A percentile compares a stretch with the other conserved stretches of the same genome.
Conservation (phyloP, 2,888 invertebrate species). For the Drosophila stalkeri region DNA sequence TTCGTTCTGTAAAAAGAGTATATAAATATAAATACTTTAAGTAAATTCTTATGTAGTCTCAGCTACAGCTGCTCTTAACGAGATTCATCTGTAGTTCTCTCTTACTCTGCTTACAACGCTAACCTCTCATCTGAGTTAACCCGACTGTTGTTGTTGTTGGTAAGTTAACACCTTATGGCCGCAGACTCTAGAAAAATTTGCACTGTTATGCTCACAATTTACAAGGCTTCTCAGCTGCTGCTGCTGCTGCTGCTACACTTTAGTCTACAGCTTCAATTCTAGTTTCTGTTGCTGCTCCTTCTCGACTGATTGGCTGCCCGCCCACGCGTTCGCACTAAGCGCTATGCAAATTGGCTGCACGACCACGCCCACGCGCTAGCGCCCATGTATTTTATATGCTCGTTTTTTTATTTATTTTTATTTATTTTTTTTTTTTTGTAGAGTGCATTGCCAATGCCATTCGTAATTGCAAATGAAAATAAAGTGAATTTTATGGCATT, state of each 20-base stretch:
- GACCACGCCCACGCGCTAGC: slow-evolving; percentile 50
- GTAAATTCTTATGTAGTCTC: slow-evolving; percentile 6
- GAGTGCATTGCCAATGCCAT: slow-evolving; percentile 53
- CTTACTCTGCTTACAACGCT: neutral
- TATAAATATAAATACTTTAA: neutral
- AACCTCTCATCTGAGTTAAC: neutral
- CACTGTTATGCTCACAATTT: slow-evolving; percentile 39
- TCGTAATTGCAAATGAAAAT: slow-evolving; percentile 55
- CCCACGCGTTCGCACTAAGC: slow-evolving; percentile 36
- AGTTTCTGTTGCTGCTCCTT: neutral
- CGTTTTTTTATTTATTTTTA: neutral
- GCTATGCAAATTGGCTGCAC: slow-evolving; percentile 53
- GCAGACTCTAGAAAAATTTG: slow-evolving; percentile 20
- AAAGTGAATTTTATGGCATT: slow-evolving; percentile 58
- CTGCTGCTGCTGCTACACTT: slow-evolving; percentile 6
- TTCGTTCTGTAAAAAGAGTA: neutral
- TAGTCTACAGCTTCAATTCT: neutral
- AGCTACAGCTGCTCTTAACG: neutral
- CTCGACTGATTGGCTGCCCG: slow-evolving; percentile 20
- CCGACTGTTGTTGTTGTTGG: slow-evolving; percentile 6
- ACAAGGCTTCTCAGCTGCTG: slow-evolving; percentile 23
- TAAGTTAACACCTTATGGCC: slow-evolving; percentile 48
- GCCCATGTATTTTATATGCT: slow-evolving; percentile 14
- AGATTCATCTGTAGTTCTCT: neutral
- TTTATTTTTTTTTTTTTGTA: neutral